Conservation (phyloP, 2,888 invertebrate species). For the Blastobasis adustella region DNA sequence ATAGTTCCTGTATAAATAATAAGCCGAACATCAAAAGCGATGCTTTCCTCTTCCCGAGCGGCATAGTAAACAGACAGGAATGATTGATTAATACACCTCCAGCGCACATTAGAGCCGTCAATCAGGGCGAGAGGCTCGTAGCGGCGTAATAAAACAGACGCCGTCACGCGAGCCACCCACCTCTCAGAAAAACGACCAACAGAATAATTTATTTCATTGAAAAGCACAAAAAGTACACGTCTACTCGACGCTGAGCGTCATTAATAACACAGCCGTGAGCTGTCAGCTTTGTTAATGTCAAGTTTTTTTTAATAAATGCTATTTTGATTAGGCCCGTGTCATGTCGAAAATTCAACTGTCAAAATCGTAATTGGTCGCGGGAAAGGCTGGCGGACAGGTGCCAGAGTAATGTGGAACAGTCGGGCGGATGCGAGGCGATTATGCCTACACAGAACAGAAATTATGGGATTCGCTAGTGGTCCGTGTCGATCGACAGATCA, state of each 20-base stretch:
- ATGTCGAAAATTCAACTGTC: slow-evolving; percentile 75
- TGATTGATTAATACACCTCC: slow-evolving; percentile 63
- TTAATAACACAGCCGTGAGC: slow-evolving; percentile 71
- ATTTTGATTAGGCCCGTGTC: slow-evolving; percentile 78
- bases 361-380: slow-evolving; percentile 73
- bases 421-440: slow-evolving; percentile 15
- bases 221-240: slow-evolving; percentile 44
- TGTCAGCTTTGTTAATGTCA: slow-evolving; percentile 69
- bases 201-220: slow-evolving; percentile 61
- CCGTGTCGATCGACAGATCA: neutral
- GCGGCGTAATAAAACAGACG: slow-evolving; percentile 49
- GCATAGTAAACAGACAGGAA: slow-evolving; percentile 42
- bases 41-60: slow-evolving; percentile 37
- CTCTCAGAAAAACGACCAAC: slow-evolving; percentile 43
- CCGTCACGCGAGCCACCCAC: slow-evolving; percentile 55
- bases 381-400: slow-evolving; percentile 48
- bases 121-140: slow-evolving; percentile 40
- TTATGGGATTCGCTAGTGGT: neutral
- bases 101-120: slow-evolving; percentile 61
- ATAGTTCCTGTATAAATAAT: slow-evolving; percentile 40
- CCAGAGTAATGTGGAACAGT: slow-evolving; percentile 42
- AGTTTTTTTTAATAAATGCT: slow-evolving; percentile 70
- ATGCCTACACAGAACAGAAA: neutral
- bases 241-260: slow-evolving; percentile 43
- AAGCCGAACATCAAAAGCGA: slow-evolving; percentile 34